Percentiles rank a stretch among this genome's conserved stretches.
Conservation (phyloP, 2,797 vertebrate genomes). For the Acanthis flammea region DNA sequence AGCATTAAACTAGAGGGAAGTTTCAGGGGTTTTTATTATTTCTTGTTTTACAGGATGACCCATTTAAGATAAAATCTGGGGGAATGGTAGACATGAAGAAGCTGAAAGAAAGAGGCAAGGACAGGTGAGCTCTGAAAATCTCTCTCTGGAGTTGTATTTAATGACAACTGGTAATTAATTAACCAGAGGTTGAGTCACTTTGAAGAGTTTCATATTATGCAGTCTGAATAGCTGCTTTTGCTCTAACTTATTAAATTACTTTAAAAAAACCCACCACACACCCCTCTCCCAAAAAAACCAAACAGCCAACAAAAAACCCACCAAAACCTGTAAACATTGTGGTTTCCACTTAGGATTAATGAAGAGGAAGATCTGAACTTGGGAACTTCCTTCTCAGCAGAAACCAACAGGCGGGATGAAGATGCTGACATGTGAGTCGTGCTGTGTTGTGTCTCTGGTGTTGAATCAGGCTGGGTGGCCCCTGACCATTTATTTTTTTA, state of each 20-base stretch:
- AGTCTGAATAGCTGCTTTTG: background rate
- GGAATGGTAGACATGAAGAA: slow-evolving; percentile 99
- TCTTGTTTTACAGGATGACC: slow-evolving; percentile 84
- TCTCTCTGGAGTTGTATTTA: background rate
- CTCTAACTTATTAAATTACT: background rate
- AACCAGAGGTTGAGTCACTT: background rate
- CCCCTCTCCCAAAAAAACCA: too few relatives aligned
- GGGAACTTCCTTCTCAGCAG: slow-evolving; percentile 96
- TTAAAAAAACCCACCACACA: background rate
- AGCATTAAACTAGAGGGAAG: background rate
- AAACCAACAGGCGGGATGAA: slow-evolving; percentile 96
- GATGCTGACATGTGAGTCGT: slow-evolving; percentile 94
- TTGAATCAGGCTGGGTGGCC: background rate
- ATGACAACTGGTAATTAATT: background rate
- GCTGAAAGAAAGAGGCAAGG: slow-evolving; percentile 91
- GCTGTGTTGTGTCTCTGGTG: background rate
- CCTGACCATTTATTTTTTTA: background rate
- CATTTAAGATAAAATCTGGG: slow-evolving; percentile 93
- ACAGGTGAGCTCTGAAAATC: slow-evolving; percentile 73
- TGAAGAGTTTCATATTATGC: background rate
- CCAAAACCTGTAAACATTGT: background rate
- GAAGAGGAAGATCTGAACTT: slow-evolving; percentile 94
- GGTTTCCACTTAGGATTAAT: slow-evolving; percentile 78
- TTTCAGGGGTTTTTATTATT: background rate
- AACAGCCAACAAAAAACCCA: background rate